Evolutionary conservation across 2,113 vertebrate species (phyloP).

Genomic region (Percopsis transmontana): DNA sequence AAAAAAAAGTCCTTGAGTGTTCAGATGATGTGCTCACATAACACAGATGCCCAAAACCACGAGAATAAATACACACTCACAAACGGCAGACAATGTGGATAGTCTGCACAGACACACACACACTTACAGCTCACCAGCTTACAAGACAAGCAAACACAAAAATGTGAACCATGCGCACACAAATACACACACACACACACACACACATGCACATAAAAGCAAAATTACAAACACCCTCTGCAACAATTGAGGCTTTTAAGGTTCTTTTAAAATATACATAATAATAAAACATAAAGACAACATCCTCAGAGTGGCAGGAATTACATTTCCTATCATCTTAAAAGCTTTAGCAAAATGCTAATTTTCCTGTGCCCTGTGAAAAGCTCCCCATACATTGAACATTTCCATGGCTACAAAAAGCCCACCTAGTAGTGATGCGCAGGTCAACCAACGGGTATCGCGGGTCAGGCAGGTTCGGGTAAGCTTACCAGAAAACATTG

Average conservation of each 20-base stretch:
- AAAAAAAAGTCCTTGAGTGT: slow-evolving; percentile 33
- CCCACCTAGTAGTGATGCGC: too few relatives aligned
- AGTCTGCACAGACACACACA: not conserved
- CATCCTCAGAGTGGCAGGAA: not conserved
- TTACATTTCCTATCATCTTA: not conserved
- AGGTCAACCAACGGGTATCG: too few relatives aligned
- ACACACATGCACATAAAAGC: not conserved
- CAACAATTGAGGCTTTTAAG: not conserved
- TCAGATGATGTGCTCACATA: not conserved
- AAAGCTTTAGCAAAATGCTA: slow-evolving; percentile 20
- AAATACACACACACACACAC: not conserved
- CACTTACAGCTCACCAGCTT: not conserved
- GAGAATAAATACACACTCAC: not conserved
- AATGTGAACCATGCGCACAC: not conserved
- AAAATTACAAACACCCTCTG: not conserved
- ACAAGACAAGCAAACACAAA: not conserved
- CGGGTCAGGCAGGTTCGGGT: too few relatives aligned
- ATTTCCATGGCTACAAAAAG: slow-evolving; percentile 7
- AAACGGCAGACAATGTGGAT: not conserved
- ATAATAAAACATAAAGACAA: slow-evolving; percentile 6
- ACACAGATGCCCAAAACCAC: not conserved
- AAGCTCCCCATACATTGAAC: not conserved
- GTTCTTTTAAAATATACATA: slow-evolving; percentile 15
- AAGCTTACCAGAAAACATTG: too few relatives aligned
- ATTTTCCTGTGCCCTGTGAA: not conserved